Evolutionary conservation across 2,797 vertebrate genomes (phyloP), one percentile per base, ranked within the genome.

Genomic region (Cynodonichthys magdalenae): DNA sequence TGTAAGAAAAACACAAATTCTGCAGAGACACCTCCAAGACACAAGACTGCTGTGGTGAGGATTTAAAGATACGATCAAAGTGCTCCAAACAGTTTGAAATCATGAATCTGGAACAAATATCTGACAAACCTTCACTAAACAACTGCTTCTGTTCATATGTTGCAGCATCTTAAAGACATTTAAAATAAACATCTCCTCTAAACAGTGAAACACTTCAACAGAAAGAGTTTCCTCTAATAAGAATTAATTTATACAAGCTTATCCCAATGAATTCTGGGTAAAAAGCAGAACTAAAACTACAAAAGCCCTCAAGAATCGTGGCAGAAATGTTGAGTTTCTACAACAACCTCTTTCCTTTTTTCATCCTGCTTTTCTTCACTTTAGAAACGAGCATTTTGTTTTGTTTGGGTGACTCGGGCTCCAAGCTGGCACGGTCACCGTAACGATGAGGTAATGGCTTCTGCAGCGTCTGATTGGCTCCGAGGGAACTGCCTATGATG

Each of bases 401-500:
- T 8, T 81, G 41, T 59, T 18, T 78, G 31, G 61, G 46, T 34
- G 72, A 59, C 53, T 15, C 51, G 15, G 56, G 24, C 49, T 64
- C 73, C 66, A 27, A 80, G 89, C 88, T 81, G 74, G 84, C 81
- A 46, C 29, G 11, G 66, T 85, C 71, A 15, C 92, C 88, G 75
- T 81, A 82, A 69, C 89, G 60, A 79, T 94, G 94, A 94, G 92
- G 94, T 93, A 82, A 93, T 6, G 3, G 28, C 3, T 34, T 2
- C 46, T 68, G 75, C 45, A 24, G 24, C 65, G 2, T 65, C 72
- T 87, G 92, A 95, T 92, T 95, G 95, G 95, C 92, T 90, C 88
- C 64, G 15, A 75, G 71, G 59, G 60, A 90, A 88, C 94, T 89
- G 93, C 87, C 93, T 93, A 94, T 90, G 84, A 90, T 92, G 89